Evolutionary conservation across 2,797 vertebrate species (phyloP), one percentile per base, ranked within the genome.

Genomic region (Rhinophrynus dorsalis): DNA sequence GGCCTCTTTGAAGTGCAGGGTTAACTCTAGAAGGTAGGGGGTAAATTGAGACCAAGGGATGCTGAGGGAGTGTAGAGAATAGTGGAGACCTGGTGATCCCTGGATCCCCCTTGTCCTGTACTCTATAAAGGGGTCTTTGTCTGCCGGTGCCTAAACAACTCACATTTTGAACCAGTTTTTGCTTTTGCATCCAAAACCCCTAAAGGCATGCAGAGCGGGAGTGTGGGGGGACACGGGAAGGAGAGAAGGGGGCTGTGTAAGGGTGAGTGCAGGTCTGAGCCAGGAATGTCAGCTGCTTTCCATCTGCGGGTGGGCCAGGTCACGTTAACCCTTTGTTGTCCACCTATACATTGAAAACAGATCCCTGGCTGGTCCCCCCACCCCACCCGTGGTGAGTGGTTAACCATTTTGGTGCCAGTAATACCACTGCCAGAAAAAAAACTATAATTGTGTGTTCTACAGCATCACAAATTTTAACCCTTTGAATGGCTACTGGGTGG

Each of bases 261-360:
- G 26, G 37, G n/a, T 17, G 1, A n/a, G 52, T 10, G 23, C 6
- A 26, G 65, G 64, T 56, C 17, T 11, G 23, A 32, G 40, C 21
- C 38, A 55, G 68, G 51, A 70, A 70, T 71, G 68, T 63, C 59
- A 71, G 59, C 68, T 63, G 68, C 1, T 70, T 56, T 71, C 30
- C 32, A 64, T 71, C 68, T 17, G 11, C 6, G 12, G 29, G 11
- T 7, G 12, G 29, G 29, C 30, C 20, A 6, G 48, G 38, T 47
- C 67, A 57, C 37, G 6, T 71, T 64, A 57, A 62, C 57, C 38
- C 48, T 54, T 7, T 17, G n/a, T 9, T 29, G 24, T 44, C 40
- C n/a, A 20, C 3, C n/a, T 6, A 10, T 17, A 44, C 40, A 3
- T n/a, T 44, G 40, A 6, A 20, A 38, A 38, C 13, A n/a, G 9